These are phyloP conservation scores for Drosophila neutralis DNA, from an alignment of 2,888 invertebrate species.

Conservation along the genomic window DNA sequence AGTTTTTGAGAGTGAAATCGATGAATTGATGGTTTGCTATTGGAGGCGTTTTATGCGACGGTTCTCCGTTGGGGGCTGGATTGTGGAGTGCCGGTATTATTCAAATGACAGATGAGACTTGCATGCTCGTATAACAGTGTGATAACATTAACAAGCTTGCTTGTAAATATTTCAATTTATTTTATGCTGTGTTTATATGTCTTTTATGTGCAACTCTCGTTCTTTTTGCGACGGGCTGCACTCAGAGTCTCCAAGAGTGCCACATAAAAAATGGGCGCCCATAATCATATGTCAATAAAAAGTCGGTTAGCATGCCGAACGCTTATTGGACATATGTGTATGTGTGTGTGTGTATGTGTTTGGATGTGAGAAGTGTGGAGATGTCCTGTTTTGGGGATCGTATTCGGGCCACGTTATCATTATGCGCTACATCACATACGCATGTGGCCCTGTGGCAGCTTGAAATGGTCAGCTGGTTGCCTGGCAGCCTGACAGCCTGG, in stretches of 20 bases:
- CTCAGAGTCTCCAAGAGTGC: constrained; percentile 43
- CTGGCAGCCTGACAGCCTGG: constrained; percentile 25
- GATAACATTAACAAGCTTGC: constrained; percentile 70
- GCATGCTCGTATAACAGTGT: constrained; percentile 62
- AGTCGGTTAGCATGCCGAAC: constrained; percentile 72
- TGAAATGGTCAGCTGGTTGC: constrained; percentile 49
- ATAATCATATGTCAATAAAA: constrained; percentile 80
- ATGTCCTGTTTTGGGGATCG: constrained; percentile 35
- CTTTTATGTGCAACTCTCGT: constrained; percentile 70
- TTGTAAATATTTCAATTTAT: constrained; percentile 80
- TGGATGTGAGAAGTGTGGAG: constrained; percentile 5
- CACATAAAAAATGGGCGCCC: constrained; percentile 76
- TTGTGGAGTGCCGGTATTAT: constrained; percentile 27
- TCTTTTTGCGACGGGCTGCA: constrained; percentile 47
- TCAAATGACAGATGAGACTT: constrained; percentile 64
- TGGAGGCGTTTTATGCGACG: constrained; percentile 19
- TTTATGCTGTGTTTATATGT: constrained; percentile 68
- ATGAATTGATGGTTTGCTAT: constrained; percentile 41
- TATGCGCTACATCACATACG: constrained; percentile 77
- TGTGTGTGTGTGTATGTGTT: constrained; percentile 4
- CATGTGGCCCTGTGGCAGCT: constrained; percentile 51
- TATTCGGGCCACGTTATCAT: constrained; percentile 69
- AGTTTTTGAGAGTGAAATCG: constrained; percentile 48
- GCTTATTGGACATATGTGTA: constrained; percentile 47
- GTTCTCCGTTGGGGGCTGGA: constrained; percentile 16